Evolutionary conservation across 2,113 vertebrate species (phyloP).

Genomic region (Abramis brama): DNA sequence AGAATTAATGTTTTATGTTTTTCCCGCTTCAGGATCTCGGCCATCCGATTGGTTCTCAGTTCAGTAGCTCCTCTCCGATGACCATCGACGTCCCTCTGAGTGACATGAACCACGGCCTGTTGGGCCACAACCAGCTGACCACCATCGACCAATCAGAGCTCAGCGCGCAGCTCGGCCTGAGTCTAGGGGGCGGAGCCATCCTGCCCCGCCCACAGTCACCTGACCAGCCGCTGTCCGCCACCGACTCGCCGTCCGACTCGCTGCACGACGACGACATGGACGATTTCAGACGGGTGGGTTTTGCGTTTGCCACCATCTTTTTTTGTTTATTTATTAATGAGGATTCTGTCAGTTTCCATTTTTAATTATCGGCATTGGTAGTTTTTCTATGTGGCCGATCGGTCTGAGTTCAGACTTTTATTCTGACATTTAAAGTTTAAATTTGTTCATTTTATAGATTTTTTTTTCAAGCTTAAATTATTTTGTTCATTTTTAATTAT

Average conservation of each 20-base stretch:
- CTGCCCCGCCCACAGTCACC: slow-evolving; percentile 81
- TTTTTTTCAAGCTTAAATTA: too few species aligned
- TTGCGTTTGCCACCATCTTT: neutral
- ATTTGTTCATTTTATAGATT: too few species aligned
- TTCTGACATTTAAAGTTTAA: too few species aligned
- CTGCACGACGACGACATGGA: slow-evolving; percentile 89
- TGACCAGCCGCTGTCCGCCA: slow-evolving; percentile 81
- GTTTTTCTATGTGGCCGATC: too few species aligned
- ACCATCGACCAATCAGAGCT: slow-evolving; percentile 94
- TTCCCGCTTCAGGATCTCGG: slow-evolving; percentile 80
- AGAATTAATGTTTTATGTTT: too few species aligned
- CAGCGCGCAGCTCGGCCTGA: slow-evolving; percentile 87
- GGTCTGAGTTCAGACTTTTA: too few species aligned
- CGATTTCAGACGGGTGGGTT: slow-evolving; percentile 81
- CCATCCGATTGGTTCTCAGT: slow-evolving; percentile 86
- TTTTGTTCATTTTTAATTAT: too few species aligned
- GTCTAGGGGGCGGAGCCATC: slow-evolving; percentile 81
- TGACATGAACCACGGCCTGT: slow-evolving; percentile 82
- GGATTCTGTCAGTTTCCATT: neutral
- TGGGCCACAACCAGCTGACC: slow-evolving; percentile 85
- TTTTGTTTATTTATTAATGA: neutral
- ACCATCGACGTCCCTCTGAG: slow-evolving; percentile 87
- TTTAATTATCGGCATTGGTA: too few species aligned
- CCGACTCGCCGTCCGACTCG: slow-evolving; percentile 84
- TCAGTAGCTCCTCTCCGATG: slow-evolving; percentile 85